Conservation (phyloP, 2,113 vertebrate genomes). For the Gobius niger region DNA sequence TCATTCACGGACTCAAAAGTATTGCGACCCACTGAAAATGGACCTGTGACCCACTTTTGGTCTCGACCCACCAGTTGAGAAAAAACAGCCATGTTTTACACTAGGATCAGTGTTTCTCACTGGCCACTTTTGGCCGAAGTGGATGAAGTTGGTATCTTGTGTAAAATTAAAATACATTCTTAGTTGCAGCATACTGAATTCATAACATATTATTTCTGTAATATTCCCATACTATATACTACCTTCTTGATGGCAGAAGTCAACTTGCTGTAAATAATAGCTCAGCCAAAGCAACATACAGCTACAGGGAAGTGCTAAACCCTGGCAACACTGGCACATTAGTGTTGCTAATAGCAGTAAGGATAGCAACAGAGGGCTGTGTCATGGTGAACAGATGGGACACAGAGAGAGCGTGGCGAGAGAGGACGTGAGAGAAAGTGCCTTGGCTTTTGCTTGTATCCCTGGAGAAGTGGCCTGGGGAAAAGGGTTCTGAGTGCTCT, state of each 20-base stretch:
- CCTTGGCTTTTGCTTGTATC: slow-evolving; percentile 59
- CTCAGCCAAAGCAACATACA: slow-evolving; percentile 34
- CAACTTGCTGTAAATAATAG: slow-evolving; percentile 1
- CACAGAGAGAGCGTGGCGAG: slow-evolving; percentile 30
- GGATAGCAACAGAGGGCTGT: slow-evolving; percentile 47
- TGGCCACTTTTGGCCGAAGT: too few species aligned
- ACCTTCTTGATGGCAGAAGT: not conserved
- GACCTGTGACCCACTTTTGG: too few species aligned
- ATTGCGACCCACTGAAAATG: too few species aligned
- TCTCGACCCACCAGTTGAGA: too few species aligned
- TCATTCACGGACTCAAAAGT: too few species aligned
- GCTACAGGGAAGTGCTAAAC: slow-evolving; percentile 49
- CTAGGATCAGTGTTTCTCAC: too few species aligned
- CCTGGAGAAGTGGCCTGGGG: slow-evolving; percentile 58
- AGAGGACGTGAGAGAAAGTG: slow-evolving; percentile 52
- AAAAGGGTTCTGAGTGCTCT: slow-evolving; percentile 58
- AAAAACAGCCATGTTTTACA: too few species aligned
- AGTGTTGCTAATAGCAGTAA: slow-evolving; percentile 63
- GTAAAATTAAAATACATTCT: too few species aligned
- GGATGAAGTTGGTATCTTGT: too few species aligned
- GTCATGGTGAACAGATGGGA: slow-evolving; percentile 67
- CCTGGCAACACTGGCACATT: slow-evolving; percentile 50
- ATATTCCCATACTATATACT: not conserved
- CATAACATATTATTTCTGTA: not conserved
- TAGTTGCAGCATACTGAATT: not conserved